These are phyloP conservation scores for Prunella fulvescens DNA, from an alignment of 2,113 vertebrate species.

Conservation along the genomic window DNA sequence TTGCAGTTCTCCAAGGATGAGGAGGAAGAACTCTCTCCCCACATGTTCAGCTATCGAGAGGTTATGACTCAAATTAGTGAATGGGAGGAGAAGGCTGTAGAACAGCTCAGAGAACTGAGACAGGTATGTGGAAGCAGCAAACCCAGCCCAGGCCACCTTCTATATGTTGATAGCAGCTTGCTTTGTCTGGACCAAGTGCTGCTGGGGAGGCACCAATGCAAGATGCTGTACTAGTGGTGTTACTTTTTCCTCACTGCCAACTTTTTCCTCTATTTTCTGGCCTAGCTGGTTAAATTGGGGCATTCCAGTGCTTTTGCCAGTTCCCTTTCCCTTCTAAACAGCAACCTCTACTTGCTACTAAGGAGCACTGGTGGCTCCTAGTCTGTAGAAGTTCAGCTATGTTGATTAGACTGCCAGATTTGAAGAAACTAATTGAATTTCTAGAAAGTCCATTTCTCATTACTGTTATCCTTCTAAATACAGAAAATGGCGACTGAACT, in stretches of 20 bases:
- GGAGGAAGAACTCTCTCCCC: constrained; percentile 72
- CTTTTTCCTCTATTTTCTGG: neutral
- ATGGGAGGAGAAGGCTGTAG: constrained; percentile 71
- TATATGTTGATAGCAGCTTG: neutral
- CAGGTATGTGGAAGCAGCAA: constrained; percentile 58
- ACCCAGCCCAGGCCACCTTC: neutral
- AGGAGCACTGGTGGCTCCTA: neutral
- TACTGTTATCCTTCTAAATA: neutral
- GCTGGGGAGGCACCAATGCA: neutral
- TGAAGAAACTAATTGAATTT: neutral
- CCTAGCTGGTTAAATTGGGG: neutral
- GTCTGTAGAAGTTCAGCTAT: neutral
- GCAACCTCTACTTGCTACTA: neutral
- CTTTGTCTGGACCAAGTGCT: neutral
- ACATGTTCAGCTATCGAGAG: constrained; percentile 71
- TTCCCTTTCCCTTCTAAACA: neutral
- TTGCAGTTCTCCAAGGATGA: constrained; percentile 65
- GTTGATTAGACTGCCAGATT: neutral
- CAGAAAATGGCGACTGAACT: constrained; percentile 59
- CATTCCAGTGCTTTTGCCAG: neutral
- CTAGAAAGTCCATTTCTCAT: neutral
- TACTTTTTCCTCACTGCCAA: neutral
- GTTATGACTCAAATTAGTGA: constrained; percentile 72
- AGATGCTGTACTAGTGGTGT: neutral
- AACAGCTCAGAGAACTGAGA: constrained; percentile 72